Base-by-base conservation (phyloP, 1,140 invertebrate genomes). In the Drosophila obscura region DNA sequence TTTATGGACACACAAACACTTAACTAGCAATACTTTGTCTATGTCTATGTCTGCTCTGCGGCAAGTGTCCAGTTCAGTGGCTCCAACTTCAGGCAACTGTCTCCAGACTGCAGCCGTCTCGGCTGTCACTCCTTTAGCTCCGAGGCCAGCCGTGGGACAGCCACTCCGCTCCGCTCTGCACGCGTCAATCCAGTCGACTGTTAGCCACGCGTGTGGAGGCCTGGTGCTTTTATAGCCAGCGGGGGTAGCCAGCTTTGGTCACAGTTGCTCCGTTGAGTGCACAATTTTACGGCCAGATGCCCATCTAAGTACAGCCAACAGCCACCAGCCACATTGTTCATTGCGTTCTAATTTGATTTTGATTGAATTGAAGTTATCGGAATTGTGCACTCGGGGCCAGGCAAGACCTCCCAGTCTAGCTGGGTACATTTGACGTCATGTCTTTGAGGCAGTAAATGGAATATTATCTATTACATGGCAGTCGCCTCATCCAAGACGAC, bases 321-420 rank as follows among this genome's bases (percentile, higher is more conserved):
- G 15, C 15, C 22, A 16, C 26, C 22, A 26, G 44, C 28, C 55
- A 16, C 49, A 19, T 88, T 88, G 78, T 64, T 79, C 74, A 77
- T 48, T 83, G 75, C 83, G 63, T 64, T 79, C 75, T 83, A 88
- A 88, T 77, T 87, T 62, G 77, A 65, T 85, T 73, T 81, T 84
- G 88, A 90, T 90, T 90, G 83, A 81, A 79, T 65, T 73, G 49
- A 71, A 52, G 80, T 90, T 90, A 90, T 90, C 88, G 80, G 80
- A 79, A 58, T 64, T 88, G 82, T 88, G 88, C 88, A 90, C 61
- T 61, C 75, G 52, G 35, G 15, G 16, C 43, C 31, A 9, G 31
- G 31, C 22, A 3, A 24, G 22, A 24, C 22, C 19, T 19, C 19
- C 1, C 19, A 1, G 39, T n/a, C n/a, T n/a, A n/a, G 62, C 56